Conservation (phyloP, 2,888 invertebrate genomes). For the Tachystola acroxantha region DNA sequence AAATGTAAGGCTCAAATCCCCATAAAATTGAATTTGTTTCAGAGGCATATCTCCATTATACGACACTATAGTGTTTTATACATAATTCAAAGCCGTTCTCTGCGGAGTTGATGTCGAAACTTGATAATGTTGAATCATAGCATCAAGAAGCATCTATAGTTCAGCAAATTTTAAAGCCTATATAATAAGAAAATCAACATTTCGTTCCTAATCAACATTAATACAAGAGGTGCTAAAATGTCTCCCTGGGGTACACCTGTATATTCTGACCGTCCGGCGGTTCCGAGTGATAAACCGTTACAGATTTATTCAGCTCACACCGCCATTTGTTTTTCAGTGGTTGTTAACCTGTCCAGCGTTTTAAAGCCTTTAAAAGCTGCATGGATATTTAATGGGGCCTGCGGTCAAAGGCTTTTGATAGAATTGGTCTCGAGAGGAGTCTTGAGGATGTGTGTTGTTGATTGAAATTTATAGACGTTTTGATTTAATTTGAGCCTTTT, state of each 20-base stretch:
- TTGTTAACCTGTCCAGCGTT: constrained; percentile 48
- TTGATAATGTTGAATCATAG: neutral
- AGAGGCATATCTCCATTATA: neutral
- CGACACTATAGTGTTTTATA: neutral
- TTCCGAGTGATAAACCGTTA: constrained; percentile 57
- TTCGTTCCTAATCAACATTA: too few relatives aligned
- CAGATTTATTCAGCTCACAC: constrained; percentile 55
- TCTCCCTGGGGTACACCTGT: constrained; percentile 42
- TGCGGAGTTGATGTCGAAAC: neutral
- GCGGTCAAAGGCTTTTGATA: constrained; percentile 25
- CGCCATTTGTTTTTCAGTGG: constrained; percentile 54
- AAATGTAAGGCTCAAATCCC: neutral
- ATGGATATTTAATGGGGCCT: constrained; percentile 29
- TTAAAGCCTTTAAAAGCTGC: constrained; percentile 49
- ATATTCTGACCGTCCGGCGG: constrained; percentile 12
- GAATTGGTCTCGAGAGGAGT: constrained; percentile 1
- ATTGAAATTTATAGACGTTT: too few relatives aligned
- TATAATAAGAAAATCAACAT: too few relatives aligned
- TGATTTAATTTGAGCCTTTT: neutral
- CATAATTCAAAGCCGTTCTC: neutral
- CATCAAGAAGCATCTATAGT: too few relatives aligned
- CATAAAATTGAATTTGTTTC: constrained; percentile 1
- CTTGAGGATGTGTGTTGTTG: neutral
- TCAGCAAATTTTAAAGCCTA: too few relatives aligned
- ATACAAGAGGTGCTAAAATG: constrained; percentile 22